Evolutionary conservation across 2,888 invertebrate genomes (phyloP).

Genomic region (Tipula helvola): DNA sequence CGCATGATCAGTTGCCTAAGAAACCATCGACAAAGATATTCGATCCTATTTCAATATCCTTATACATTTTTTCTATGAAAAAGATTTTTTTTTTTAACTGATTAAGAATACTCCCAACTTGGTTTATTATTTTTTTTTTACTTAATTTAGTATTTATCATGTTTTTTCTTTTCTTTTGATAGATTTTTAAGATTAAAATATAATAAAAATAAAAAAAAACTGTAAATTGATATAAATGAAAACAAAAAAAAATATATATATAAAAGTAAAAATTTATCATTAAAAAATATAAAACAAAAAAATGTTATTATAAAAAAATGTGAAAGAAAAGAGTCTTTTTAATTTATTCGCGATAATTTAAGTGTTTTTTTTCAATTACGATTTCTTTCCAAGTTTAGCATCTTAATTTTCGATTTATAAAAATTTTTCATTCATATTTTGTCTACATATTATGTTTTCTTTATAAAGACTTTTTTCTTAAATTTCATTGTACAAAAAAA

Average conservation of each 20-base stretch:
- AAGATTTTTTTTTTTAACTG: not conserved
- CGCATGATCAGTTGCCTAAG: not conserved
- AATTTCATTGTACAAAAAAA: not conserved
- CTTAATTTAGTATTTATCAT: slow-evolving; percentile 4
- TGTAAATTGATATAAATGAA: not conserved
- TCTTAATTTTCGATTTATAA: not conserved
- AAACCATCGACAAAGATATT: not conserved
- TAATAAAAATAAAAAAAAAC: not conserved
- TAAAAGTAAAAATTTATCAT: not conserved
- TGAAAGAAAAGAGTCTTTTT: not conserved
- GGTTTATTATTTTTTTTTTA: not conserved
- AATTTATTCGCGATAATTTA: not conserved
- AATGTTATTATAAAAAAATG: not conserved
- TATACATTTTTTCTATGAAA: not conserved
- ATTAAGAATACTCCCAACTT: not conserved
- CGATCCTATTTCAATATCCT: not conserved
- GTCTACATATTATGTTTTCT: not conserved
- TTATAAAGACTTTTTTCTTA: not conserved
- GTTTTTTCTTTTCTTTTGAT: not conserved
- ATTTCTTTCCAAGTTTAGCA: not conserved
- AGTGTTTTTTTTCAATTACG: not conserved
- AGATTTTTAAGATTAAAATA: slow-evolving; percentile 4
- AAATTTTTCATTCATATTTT: not conserved
- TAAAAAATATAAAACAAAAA: not conserved
- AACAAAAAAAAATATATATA: not conserved